phyloP scores from a whole-genome alignment of 2,797 vertebrate species.

The Microctenopoma stevenorrisi region DNA sequence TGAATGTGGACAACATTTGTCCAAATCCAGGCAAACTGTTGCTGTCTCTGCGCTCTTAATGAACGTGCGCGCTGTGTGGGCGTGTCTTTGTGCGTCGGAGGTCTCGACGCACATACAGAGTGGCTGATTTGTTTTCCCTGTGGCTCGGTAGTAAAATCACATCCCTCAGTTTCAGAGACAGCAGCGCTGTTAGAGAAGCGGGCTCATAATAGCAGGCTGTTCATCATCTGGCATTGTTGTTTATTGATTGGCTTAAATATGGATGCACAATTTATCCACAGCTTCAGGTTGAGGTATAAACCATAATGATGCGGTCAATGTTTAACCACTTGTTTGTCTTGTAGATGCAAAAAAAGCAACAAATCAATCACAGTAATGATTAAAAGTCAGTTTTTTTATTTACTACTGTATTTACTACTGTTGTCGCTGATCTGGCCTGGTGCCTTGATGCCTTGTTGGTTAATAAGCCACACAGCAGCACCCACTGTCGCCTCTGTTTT shows the following conservation, averaged over 20 bases:
- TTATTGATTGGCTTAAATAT: not conserved
- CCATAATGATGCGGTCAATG: not conserved
- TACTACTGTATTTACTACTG: not conserved
- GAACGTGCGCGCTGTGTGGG: conserved; percentile 35
- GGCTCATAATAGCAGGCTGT: not conserved
- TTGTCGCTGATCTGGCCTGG: conserved; percentile 26
- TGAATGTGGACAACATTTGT: not conserved
- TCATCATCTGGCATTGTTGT: not conserved
- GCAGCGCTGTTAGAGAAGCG: not conserved
- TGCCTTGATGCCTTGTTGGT: conserved; percentile 21
- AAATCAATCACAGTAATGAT: not conserved
- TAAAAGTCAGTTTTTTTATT: conserved; percentile 2
- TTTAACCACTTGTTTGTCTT: not conserved
- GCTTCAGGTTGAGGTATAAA: not conserved
- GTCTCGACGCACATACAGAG: conserved; percentile 23
- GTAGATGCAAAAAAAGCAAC: not conserved
- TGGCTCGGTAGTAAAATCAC: conserved; percentile 39
- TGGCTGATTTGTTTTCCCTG: conserved; percentile 43
- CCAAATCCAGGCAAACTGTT: conserved; percentile 62
- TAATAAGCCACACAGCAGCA: not conserved
- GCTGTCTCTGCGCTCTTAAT: conserved; percentile 17
- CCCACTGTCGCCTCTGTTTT: conserved; percentile 1
- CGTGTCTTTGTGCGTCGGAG: conserved; percentile 37
- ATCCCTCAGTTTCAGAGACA: conserved; percentile 19
- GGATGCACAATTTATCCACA: not conserved